Evolutionary conservation across 2,888 invertebrate genomes (phyloP).

Genomic region (Ichneumoninae sp.): DNA sequence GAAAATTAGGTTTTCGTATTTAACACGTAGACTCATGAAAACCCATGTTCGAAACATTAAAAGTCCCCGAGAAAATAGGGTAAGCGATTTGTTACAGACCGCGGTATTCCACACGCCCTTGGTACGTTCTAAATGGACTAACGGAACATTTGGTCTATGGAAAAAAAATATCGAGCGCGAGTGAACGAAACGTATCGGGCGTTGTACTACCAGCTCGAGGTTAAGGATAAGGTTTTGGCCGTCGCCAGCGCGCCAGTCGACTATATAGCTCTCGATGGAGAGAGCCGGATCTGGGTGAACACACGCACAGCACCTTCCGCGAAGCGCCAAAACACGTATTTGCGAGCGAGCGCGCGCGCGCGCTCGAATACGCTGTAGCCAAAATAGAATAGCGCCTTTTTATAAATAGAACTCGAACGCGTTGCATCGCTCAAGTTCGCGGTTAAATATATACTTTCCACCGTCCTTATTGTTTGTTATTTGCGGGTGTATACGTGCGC

Average conservation of each 20-base stretch:
- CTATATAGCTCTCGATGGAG: slow-evolving; percentile 8
- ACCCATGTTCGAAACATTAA: not conserved
- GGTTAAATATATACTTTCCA: slow-evolving; percentile 67
- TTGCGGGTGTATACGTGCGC: slow-evolving; percentile 57
- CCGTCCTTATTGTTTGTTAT: slow-evolving; percentile 69
- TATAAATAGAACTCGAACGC: slow-evolving; percentile 68
- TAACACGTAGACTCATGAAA: not conserved
- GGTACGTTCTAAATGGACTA: not conserved
- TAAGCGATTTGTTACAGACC: too few species aligned
- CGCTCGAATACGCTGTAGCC: slow-evolving; percentile 15
- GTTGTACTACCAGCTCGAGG: slow-evolving; percentile 48
- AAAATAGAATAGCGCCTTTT: slow-evolving; percentile 69
- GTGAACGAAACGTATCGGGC: slow-evolving; percentile 54
- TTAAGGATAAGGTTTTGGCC: slow-evolving; percentile 65
- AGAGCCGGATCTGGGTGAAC: not conserved
- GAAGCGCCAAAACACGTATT: slow-evolving; percentile 55
- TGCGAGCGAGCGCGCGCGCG: slow-evolving; percentile 9
- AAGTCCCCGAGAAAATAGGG: not conserved
- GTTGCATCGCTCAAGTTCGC: slow-evolving; percentile 67
- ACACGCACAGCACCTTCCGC: slow-evolving; percentile 40
- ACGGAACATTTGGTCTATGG: not conserved
- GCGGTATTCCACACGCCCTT: too few species aligned
- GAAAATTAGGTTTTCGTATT: not conserved
- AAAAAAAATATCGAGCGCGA: not conserved
- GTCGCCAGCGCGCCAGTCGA: slow-evolving; percentile 37